Evolutionary conservation across 92 coral and sea anemone species (phyloP), one percentile per base, ranked within the genome.

Genomic region (Paragorgia papillata): DNA sequence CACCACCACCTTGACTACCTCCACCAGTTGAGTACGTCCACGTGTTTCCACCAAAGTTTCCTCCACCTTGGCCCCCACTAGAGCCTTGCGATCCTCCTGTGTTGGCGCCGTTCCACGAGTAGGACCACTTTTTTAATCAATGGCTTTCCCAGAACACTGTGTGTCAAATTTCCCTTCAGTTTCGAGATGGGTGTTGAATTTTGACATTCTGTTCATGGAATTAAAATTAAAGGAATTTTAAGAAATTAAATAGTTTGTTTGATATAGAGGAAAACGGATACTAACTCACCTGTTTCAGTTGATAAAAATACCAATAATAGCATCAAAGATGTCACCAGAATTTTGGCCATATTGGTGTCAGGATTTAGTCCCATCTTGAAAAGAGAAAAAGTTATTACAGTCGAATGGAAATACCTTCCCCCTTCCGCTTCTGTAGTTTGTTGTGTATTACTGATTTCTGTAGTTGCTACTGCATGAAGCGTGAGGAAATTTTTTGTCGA

Each of bases 1-100:
- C 13, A 7, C 68, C 68, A 14, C 68, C 43, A 31, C 8, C 62
- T 17, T 12, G 26, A n/a, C 21, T 30, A 22, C 15, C 28, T 8
- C 62, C 62, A 57, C 62, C 62, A 9, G 30, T 30, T 40, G 33
- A 35, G 6, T 20, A 66, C 51, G n/a, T 1, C 69, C 69, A 34
- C 48, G 17, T 2, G 4, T 17, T 34, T n/a, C n/a, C n/a, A 12
- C 35, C 65, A 2, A 3, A 4, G 9, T 26, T 58, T 25, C 65
- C 65, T 26, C 32, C 34, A 4, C 65, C 65, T 15, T 0, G 3
- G 2, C 48, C 48, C 0, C 69, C 69, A 9, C 48, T 26, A 33
- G 40, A 24, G 6, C 43, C 43, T 37, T 37, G n/a, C 53, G n/a
- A 15, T 0, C 71, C 71, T 14, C 31, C 59, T 32, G 41, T 2